Evolutionary conservation across 2,113 vertebrate genomes (phyloP).

Genomic region (Alouatta palliata): DNA sequence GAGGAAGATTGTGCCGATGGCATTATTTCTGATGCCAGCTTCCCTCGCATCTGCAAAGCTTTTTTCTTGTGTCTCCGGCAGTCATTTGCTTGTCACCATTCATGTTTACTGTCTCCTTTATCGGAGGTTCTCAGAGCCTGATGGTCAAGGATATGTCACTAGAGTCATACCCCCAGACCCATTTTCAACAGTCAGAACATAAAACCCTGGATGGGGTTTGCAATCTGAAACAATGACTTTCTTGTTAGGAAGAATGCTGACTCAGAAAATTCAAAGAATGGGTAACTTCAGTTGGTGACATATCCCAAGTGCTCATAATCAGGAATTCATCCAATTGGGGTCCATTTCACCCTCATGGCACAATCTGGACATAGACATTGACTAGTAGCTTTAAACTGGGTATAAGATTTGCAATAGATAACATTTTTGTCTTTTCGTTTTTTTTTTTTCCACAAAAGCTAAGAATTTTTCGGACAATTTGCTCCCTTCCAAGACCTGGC

Average conservation of each 20-base stretch:
- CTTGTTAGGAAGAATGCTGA: conserved; percentile 71
- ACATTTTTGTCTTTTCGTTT: background rate
- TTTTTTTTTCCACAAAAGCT: conserved; percentile 37
- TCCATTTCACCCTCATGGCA: conserved; percentile 53
- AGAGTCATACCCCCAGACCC: conserved; percentile 21
- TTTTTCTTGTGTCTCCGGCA: background rate
- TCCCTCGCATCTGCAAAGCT: conserved; percentile 43
- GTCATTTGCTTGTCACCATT: background rate
- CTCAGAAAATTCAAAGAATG: conserved; percentile 72
- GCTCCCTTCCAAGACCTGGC: conserved; percentile 62
- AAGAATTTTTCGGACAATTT: conserved; percentile 54
- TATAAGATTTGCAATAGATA: conserved; percentile 38
- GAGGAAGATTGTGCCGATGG: background rate
- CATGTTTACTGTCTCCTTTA: background rate
- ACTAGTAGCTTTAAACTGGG: background rate
- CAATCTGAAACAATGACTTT: conserved; percentile 62
- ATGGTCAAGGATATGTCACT: background rate
- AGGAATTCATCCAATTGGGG: conserved; percentile 52
- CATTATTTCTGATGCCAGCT: conserved; percentile 41
- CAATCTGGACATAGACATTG: conserved; percentile 41
- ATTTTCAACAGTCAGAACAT: conserved; percentile 42
- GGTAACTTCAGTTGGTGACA: conserved; percentile 56
- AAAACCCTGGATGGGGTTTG: conserved; percentile 43
- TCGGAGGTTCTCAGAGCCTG: background rate
- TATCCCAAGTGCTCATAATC: conserved; percentile 41